These are phyloP conservation scores for Thryonomys swinderianus DNA, from an alignment of 2,113 vertebrate genomes.

Conservation along the genomic window DNA sequence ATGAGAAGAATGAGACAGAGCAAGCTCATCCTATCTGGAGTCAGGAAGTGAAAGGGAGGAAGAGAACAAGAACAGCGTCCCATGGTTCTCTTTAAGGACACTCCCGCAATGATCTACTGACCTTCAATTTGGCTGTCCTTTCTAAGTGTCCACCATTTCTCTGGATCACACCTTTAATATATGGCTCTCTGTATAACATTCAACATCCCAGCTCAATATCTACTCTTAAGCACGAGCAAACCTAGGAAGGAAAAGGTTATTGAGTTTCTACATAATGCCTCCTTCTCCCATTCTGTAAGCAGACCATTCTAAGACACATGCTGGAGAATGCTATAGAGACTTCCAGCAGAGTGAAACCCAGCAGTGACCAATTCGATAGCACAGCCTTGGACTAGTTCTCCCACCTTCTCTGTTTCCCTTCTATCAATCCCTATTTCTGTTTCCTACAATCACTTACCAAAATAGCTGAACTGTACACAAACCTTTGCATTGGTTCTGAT, in stretches of 20 bases:
- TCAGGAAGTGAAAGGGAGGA: background rate
- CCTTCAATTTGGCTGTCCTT: background rate
- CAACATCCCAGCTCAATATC: background rate
- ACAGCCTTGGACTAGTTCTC: background rate
- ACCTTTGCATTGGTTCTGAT: background rate
- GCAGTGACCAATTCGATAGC: background rate
- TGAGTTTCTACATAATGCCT: fast-evolving
- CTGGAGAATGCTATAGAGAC: background rate
- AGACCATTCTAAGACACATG: background rate
- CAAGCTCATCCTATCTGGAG: background rate
- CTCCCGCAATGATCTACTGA: background rate
- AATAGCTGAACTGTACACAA: background rate
- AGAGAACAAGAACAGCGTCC: background rate
- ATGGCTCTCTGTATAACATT: background rate
- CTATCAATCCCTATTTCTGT: background rate
- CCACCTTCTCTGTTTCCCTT: background rate
- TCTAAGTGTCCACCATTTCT: background rate
- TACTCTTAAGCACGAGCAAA: background rate
- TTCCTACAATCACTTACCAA: background rate
- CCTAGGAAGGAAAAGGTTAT: background rate
- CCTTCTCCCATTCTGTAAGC: background rate
- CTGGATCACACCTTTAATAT: background rate
- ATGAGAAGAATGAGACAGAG: too few relatives aligned
- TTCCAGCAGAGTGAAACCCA: background rate
- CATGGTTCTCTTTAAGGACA: background rate